Evolutionary conservation across 2,888 invertebrate species (phyloP).

Genomic region (Coecobrya sp.): DNA sequence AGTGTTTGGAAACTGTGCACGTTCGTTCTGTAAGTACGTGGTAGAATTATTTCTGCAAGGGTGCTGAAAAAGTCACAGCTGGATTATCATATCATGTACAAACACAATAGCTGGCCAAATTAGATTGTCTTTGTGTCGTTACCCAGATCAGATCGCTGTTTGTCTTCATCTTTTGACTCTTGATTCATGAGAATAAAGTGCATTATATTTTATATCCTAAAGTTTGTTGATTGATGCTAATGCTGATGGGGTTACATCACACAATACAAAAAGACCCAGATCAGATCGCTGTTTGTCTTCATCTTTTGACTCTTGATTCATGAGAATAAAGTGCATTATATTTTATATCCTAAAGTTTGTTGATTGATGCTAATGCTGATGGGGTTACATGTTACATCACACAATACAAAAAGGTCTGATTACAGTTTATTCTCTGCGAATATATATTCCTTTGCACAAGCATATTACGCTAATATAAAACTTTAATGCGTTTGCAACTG

Average conservation of each 20-base stretch:
- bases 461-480: no score
- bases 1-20: constrained; percentile 33
- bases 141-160: neutral
- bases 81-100: constrained; percentile 55
- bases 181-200: constrained; percentile 54
- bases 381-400: constrained; percentile 73
- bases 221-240: constrained; percentile 75
- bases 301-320: constrained; percentile 46
- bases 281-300: constrained; percentile 40
- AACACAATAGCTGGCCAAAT: constrained; percentile 63
- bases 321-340: constrained; percentile 40
- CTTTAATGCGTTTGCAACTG: no score
- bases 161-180: constrained; percentile 46
- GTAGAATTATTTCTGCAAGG: constrained; percentile 17
- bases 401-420: constrained; percentile 56
- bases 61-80: constrained; percentile 54
- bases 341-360: constrained; percentile 58
- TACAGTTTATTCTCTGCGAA: constrained; percentile 11
- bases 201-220: constrained; percentile 49
- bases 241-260: constrained; percentile 69
- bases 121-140: constrained; percentile 33
- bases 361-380: constrained; percentile 78
- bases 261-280: constrained; percentile 37
- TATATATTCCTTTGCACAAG: no score
- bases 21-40: neutral